A percentile compares a stretch with the other conserved stretches of the same genome.
Conservation (phyloP, 92 coral and sea anemone genomes). For the Palythoa heliodiscus region DNA sequence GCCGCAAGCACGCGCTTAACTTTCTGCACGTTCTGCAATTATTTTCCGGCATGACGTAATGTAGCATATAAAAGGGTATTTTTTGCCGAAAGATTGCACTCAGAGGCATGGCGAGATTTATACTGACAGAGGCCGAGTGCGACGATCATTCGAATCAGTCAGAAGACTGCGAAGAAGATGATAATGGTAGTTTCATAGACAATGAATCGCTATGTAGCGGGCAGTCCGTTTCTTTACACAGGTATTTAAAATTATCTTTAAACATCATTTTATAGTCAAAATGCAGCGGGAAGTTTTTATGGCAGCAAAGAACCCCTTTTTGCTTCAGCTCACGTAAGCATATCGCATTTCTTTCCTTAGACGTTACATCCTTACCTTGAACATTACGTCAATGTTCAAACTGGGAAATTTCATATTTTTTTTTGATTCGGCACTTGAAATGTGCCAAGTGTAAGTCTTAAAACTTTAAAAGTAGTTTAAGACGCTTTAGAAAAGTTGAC, state of each 20-base stretch:
- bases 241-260: neutral
- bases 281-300: conserved; percentile 8
- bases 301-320: neutral
- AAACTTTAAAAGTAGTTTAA: conserved; percentile 10
- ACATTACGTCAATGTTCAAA: neutral
- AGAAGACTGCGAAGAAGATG: no score
- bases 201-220: neutral
- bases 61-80: neutral
- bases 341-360: neutral
- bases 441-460: neutral
- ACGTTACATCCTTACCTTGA: no score
- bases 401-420: neutral
- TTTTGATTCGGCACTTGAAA: neutral
- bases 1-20: neutral
- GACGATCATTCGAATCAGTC: no score
- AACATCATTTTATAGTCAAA: neutral
- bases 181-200: no score
- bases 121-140: neutral
- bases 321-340: neutral
- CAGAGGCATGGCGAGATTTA: neutral
- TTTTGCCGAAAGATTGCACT: neutral
- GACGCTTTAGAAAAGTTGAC: conserved; percentile 13
- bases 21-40: neutral
- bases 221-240: neutral
- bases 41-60: neutral